Conservation (phyloP, 2,113 vertebrate genomes). For the Chauna torquata region DNA sequence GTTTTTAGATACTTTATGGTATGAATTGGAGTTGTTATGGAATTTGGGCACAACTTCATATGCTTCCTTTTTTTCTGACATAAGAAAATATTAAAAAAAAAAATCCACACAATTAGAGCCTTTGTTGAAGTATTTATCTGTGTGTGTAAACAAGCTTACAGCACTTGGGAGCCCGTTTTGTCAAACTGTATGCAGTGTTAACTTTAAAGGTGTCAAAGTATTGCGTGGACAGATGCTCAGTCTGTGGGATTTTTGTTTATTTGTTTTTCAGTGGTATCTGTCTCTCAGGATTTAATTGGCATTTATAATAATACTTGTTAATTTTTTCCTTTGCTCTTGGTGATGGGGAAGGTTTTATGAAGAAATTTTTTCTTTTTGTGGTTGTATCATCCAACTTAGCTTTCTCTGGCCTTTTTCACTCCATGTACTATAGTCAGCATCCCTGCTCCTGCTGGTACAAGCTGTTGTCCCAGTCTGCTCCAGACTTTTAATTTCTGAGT, state of each 20-base stretch:
- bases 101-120: neutral
- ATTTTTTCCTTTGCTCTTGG: neutral
- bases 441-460: conserved; percentile 43
- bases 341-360: neutral
- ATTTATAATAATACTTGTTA: neutral
- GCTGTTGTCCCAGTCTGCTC: conserved; percentile 53
- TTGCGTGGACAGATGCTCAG: neutral
- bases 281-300: neutral
- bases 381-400: neutral
- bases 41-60: neutral
- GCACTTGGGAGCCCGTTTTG: neutral
- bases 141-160: neutral
- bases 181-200: neutral
- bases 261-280: neutral
- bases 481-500: neutral
- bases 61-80: neutral
- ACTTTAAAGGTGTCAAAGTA: neutral
- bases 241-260: neutral
- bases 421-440: neutral
- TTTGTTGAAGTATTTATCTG: neutral
- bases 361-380: neutral
- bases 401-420: neutral
- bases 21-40: neutral
- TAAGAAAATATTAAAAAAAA: neutral
- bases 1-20: neutral